phyloP scores from a whole-genome alignment of 2,888 invertebrate genomes.

The Exephanes ischioxanthus region DNA sequence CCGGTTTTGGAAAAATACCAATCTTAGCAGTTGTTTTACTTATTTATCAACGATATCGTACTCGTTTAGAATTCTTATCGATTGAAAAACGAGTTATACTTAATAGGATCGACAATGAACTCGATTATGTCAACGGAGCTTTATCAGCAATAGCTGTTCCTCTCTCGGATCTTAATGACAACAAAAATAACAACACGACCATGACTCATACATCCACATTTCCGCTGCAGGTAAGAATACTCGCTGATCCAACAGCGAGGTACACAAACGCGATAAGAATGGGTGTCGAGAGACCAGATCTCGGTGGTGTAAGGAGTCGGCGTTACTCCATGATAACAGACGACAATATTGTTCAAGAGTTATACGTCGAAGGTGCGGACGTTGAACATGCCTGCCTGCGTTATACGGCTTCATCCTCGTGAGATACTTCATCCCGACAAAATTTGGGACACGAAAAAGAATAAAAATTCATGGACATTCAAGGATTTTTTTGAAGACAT shows the following conservation, averaged over 20 bases:
- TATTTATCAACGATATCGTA: background rate
- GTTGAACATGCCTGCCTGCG: conserved; percentile 67
- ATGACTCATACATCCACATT: conserved; percentile 64
- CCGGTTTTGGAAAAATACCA: too few relatives aligned
- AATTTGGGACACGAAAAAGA: background rate
- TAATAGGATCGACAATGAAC: background rate
- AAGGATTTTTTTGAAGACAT: too few relatives aligned
- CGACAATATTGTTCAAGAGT: conserved; percentile 84
- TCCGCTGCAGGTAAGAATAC: conserved; percentile 81
- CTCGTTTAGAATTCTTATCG: background rate
- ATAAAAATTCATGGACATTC: background rate
- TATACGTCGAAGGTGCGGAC: conserved; percentile 82
- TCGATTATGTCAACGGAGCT: background rate
- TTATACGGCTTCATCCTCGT: background rate
- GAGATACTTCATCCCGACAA: conserved; percentile 6
- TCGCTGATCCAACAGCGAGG: conserved; percentile 85
- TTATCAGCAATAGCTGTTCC: background rate
- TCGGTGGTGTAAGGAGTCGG: conserved; percentile 85
- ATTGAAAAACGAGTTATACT: background rate
- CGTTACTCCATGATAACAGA: conserved; percentile 86
- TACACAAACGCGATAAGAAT: conserved; percentile 85
- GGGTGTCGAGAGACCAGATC: conserved; percentile 82
- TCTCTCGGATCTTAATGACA: background rate
- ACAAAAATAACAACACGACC: background rate
- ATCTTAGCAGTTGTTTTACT: background rate